Evolutionary conservation across 2,888 invertebrate species (phyloP).

Genomic region (Dasypolia templi): DNA sequence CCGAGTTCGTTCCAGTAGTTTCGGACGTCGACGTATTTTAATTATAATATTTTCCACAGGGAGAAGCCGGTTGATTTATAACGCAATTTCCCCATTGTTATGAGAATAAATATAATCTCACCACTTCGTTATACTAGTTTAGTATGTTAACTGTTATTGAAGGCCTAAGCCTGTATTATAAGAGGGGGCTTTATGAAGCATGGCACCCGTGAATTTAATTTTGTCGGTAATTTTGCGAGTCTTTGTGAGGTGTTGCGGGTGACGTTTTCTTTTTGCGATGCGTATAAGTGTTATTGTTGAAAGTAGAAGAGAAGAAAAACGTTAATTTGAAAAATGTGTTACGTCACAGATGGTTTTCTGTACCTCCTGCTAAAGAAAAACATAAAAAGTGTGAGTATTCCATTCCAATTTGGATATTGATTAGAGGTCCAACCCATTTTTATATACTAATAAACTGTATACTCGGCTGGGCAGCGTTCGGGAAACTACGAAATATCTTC

Average conservation of each 20-base stretch:
- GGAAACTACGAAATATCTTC: too few species aligned
- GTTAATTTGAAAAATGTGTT: too few species aligned
- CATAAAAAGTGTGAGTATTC: too few species aligned
- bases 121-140: constrained; percentile 70
- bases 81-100: constrained; percentile 72
- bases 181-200: constrained; percentile 69
- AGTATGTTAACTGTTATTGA: constrained; percentile 68
- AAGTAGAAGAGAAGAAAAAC: too few species aligned
- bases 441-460: too few species aligned
- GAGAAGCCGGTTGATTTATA: constrained; percentile 69
- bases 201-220: constrained; percentile 66
- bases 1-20: constrained; percentile 52
- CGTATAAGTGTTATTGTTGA: too few species aligned
- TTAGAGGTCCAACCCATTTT: too few species aligned
- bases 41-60: constrained; percentile 67
- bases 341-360: too few species aligned
- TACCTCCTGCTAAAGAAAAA: too few species aligned
- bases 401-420: too few species aligned
- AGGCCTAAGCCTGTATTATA: constrained; percentile 61
- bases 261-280: background rate
- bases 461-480: too few species aligned
- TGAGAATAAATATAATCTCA: constrained; percentile 70
- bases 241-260: background rate
- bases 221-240: constrained; percentile 24
- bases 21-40: constrained; percentile 59